Conservation (phyloP, 2,888 invertebrate species). For the Hydroisotoma schaefferi region DNA sequence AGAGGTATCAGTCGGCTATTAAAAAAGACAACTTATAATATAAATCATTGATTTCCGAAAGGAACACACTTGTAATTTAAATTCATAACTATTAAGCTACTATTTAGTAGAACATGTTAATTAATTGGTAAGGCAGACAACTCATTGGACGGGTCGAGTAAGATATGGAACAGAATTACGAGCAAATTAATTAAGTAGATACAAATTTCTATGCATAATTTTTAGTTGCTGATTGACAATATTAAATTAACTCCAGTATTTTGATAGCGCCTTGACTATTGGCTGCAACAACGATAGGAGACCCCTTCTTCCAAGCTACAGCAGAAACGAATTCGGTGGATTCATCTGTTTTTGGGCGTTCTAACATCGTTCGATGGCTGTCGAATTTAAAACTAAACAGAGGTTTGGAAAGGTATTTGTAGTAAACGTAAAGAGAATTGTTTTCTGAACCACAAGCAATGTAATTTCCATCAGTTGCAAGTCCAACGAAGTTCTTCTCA, state of each 20-base stretch:
- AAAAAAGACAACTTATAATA: no score
- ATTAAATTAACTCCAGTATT: conserved; percentile 64
- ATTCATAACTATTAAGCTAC: no score
- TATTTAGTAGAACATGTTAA: no score
- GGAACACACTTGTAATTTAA: no score
- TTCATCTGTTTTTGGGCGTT: conserved; percentile 62
- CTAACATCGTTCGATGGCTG: conserved; percentile 70
- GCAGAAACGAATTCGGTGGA: conserved; percentile 91
- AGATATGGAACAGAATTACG: no score
- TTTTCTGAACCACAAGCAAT: conserved; percentile 94
- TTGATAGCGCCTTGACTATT: conserved; percentile 93
- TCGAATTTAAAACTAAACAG: conserved; percentile 84
- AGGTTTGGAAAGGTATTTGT: conserved; percentile 81
- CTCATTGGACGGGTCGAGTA: no score
- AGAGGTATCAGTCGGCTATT: no score
- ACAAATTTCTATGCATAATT: no score
- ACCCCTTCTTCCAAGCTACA: conserved; percentile 84
- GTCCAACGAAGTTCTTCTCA: conserved; percentile 92
- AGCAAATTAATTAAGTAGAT: no score
- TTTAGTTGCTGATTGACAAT: not conserved
- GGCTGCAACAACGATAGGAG: conserved; percentile 82
- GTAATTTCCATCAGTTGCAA: conserved; percentile 87
- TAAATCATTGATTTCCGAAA: no score
- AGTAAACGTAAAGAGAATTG: conserved; percentile 87
- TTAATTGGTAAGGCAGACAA: no score